Percentiles rank a stretch among this genome's conserved stretches.
Conservation (phyloP, 2,797 vertebrate species). For the Rhynchotus rufescens region DNA sequence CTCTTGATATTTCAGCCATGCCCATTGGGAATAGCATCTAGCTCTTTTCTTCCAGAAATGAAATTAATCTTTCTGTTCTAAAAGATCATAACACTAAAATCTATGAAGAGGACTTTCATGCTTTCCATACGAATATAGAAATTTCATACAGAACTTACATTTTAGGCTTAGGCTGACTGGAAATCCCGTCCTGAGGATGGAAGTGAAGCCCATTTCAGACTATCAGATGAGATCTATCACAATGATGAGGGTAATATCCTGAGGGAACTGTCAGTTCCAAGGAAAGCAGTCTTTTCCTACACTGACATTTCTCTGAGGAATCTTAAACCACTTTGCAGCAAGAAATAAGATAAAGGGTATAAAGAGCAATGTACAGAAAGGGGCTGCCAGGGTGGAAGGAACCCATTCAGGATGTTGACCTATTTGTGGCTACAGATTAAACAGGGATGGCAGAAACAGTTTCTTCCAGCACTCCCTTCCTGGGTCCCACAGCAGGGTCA, state of each 20-base stretch:
- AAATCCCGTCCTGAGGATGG: not conserved
- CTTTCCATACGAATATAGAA: not conserved
- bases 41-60: slow-evolving; percentile 20
- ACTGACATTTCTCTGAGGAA: not conserved
- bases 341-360: not conserved
- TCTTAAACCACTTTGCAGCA: not conserved
- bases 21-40: not conserved
- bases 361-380: not conserved
- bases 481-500: not conserved
- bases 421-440: not conserved
- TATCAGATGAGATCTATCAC: not conserved
- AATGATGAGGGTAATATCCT: not conserved
- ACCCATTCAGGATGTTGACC: not conserved
- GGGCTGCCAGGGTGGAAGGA: not conserved
- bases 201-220: not conserved
- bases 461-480: slow-evolving; percentile 23
- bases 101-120: not conserved
- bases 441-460: not conserved
- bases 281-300: not conserved
- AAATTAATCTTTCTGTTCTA: slow-evolving; percentile 29
- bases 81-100: slow-evolving; percentile 13
- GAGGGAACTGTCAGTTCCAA: not conserved
- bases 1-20: slow-evolving; percentile 28
- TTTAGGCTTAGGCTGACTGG: not conserved
- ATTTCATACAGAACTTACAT: not conserved